phyloP scores from a whole-genome alignment of 2,888 invertebrate species.

The Coelopa pilipes region DNA sequence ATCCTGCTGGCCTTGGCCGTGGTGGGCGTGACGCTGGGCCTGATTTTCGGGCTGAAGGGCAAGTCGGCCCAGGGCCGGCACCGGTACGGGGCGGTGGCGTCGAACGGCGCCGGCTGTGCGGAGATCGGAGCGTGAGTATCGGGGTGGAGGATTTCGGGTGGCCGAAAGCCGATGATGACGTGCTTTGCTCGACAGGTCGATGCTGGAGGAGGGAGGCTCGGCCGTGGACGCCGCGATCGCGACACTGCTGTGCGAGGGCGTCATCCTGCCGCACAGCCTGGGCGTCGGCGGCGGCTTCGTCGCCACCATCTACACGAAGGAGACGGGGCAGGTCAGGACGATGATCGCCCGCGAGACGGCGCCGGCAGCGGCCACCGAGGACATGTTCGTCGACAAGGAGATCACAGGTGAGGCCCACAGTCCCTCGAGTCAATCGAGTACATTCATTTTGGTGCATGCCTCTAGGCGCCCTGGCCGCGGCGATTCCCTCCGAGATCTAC shows the following conservation, averaged over 20 bases:
- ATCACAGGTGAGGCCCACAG: slow-evolving; percentile 46
- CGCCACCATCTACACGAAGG: slow-evolving; percentile 81
- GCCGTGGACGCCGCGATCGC: slow-evolving; percentile 91
- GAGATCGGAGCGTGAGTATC: slow-evolving; percentile 71
- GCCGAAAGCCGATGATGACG: neutral
- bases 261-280: slow-evolving; percentile 84
- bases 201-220: slow-evolving; percentile 77
- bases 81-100: slow-evolving; percentile 71
- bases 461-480: slow-evolving; percentile 71
- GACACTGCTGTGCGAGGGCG: slow-evolving; percentile 85
- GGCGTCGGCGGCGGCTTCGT: slow-evolving; percentile 92
- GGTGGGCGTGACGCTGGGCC: slow-evolving; percentile 52
- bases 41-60: slow-evolving; percentile 51
- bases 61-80: slow-evolving; percentile 38
- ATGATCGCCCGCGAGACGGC: slow-evolving; percentile 84
- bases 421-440: neutral
- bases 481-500: slow-evolving; percentile 87
- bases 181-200: slow-evolving; percentile 67
- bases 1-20: slow-evolving; percentile 51
- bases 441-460: too few species aligned
- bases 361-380: slow-evolving; percentile 72
- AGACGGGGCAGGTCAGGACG: slow-evolving; percentile 70
- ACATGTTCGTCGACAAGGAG: slow-evolving; percentile 74
- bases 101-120: slow-evolving; percentile 81
- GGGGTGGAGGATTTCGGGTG: too few species aligned